Evolutionary conservation across 2,888 invertebrate genomes (phyloP), one percentile per base, ranked within the genome.

Genomic region (Campopleginae sp.): DNA sequence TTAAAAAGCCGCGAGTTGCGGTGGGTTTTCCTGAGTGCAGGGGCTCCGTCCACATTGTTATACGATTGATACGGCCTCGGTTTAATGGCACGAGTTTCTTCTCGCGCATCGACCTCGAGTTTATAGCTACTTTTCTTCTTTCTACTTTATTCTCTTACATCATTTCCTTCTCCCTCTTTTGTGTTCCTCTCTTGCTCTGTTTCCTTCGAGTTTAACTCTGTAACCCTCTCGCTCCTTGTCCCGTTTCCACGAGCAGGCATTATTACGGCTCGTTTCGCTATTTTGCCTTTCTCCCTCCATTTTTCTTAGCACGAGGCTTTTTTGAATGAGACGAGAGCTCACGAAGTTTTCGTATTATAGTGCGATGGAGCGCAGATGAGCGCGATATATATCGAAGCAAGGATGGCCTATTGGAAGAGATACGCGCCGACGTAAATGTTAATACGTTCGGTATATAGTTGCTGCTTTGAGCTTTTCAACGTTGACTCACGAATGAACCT

Each of bases 51-150:
- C 80, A 77, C 80, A 82, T 86, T 86, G 80, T 86, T 86, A 74
- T 63, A 86, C 85, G 85, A 86, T 86, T 86, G 85, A 86, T 86
- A 86, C 85, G 48, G 71, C 71, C 76, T 71, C 74, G 72, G 68
- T 83, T 83, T 83, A 86, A 86, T 86, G 85, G 85, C 80, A 61
- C 80, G 77, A 86, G 72, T 86, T 83, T 85, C 65, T 72, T 82
- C 44, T 61, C 78, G 17, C 82, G 46, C 61, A 54, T 27, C 33
- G 51, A 19, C 54, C 42, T 72, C 82, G 58, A 38, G 77, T 66
- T 44, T 42, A 33, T 63, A 19, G 54, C 19, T 38, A 46, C 33
- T 48, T 61, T 70, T 65, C 58, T 31, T 38, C 58, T 54, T 58
- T 74, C 63, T 72, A 54, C 42, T 66, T 61, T 46, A 27, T 71